Evolutionary conservation across 2,797 vertebrate genomes (phyloP), one percentile per base, ranked within the genome.

Genomic region (Microctenopoma stevenorrisi): DNA sequence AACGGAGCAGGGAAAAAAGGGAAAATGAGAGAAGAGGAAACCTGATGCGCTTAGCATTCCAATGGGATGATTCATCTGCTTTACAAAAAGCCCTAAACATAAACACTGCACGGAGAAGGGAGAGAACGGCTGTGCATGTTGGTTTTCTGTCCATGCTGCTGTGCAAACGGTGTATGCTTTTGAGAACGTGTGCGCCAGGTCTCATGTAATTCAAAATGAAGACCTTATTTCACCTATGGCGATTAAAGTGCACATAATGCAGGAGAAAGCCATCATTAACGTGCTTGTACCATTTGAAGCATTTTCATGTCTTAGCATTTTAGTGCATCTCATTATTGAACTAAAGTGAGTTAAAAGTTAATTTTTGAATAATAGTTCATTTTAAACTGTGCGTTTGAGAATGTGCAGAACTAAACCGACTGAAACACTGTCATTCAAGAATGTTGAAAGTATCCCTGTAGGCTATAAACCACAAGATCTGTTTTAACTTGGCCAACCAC

Each of bases 41-140:
- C 83, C 72, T 44, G 38, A 85, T 89, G 86, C 85, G 88, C 77
- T 90, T 88, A 88, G 85, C 87, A 94, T 94, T 94, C 93, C 92
- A 86, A 78, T 90, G 76, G 60, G 78, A 90, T 94, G 91, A 94
- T 81, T 91, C 88, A 90, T 79, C 40, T 16, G 70, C 80, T 79
- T 73, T 53, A 73, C 79, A 82, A 83, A 89, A 84, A 78, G 72
- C 72, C 63, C 72, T 79, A 44, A 38, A 70, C 82, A 72, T 16
- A 78, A 68, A 77, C 72, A 64, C 71, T 56, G 22, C 52, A 44
- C 59, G 70, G 76, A 79, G 64, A 64, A 22, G 52, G 69, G 65
- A 61, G 64, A 82, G 68, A 68, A 66, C 4, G 63, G 37, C 49
- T 72, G 49, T 53, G 43, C 0, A 10, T 12, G 69, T 81, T 81